A percentile compares a stretch with the other conserved stretches of the same genome.
These are phyloP conservation scores for Carcina quercana DNA, from an alignment of 2,888 invertebrate species.

Conservation along the genomic window DNA sequence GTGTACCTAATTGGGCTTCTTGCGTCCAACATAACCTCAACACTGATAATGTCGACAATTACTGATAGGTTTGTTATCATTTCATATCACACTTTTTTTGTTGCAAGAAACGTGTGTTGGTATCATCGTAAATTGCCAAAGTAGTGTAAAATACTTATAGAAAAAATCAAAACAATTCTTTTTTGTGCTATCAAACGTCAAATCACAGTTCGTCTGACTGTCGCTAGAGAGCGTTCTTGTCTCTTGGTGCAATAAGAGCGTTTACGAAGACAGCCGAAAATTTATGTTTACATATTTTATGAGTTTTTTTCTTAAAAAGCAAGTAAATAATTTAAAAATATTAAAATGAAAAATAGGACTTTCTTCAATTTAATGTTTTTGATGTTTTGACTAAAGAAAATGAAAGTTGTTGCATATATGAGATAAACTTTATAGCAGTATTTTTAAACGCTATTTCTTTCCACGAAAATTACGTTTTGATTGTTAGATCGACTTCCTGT, in stretches of 20 bases:
- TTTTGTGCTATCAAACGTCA: constrained; percentile 32
- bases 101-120: not conserved
- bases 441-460: too few relatives aligned
- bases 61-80: not conserved
- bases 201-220: constrained; percentile 7
- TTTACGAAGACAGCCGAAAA: constrained; percentile 26
- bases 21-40: constrained; percentile 8
- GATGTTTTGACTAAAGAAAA: too few relatives aligned
- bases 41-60: not conserved
- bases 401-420: too few relatives aligned
- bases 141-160: not conserved
- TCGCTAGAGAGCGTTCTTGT: not conserved
- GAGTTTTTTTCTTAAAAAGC: too few relatives aligned
- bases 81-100: not conserved
- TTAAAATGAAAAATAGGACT: too few relatives aligned
- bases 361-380: too few relatives aligned
- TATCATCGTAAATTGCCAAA: not conserved
- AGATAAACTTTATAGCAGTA: too few relatives aligned
- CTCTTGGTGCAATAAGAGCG: constrained; percentile 3
- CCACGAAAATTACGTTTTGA: too few relatives aligned
- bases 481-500: too few relatives aligned
- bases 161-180: constrained; percentile 20
- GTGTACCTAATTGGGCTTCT: constrained; percentile 14
- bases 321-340: too few relatives aligned
- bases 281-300: too few relatives aligned